phyloP scores from a whole-genome alignment of 2,113 vertebrate species.

The Engraulis encrasicolus region DNA sequence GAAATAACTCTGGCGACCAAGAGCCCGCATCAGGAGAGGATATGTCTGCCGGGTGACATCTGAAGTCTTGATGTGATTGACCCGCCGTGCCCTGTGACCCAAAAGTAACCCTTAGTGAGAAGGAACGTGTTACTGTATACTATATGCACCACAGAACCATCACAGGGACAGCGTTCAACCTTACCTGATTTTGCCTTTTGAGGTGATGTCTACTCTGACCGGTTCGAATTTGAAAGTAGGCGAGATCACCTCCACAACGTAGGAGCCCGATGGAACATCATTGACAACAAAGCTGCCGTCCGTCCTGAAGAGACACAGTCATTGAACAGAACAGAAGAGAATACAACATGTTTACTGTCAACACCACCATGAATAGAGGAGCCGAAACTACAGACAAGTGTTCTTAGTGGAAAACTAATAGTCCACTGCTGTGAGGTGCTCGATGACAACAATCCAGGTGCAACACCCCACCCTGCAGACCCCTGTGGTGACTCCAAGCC shows the following conservation, averaged over 20 bases:
- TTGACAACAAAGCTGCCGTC: slow-evolving; percentile 97
- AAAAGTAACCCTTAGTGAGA: slow-evolving; percentile 10
- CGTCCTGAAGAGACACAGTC: slow-evolving; percentile 82
- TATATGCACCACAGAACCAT: neutral
- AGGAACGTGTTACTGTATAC: neutral
- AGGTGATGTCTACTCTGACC: slow-evolving; percentile 95
- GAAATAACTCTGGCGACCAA: slow-evolving; percentile 90
- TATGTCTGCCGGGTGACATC: slow-evolving; percentile 93
- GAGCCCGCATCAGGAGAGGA: slow-evolving; percentile 91
- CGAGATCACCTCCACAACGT: slow-evolving; percentile 91
- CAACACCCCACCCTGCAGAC: too few relatives aligned
- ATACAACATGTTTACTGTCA: neutral
- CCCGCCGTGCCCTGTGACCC: slow-evolving; percentile 85
- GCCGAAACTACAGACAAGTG: too few relatives aligned
- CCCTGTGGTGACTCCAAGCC: too few relatives aligned
- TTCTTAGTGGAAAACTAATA: too few relatives aligned
- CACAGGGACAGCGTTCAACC: neutral
- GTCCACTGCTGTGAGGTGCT: too few relatives aligned
- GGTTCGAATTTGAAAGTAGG: slow-evolving; percentile 92
- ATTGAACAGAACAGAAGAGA: slow-evolving; percentile 28
- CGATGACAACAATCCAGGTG: too few relatives aligned
- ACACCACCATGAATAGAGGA: too few relatives aligned
- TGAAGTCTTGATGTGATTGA: slow-evolving; percentile 97
- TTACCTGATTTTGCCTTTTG: slow-evolving; percentile 99
- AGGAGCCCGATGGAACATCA: slow-evolving; percentile 95